Evolutionary conservation across 2,113 vertebrate species (phyloP), one percentile per base, ranked within the genome.

Genomic region (Haemorhous mexicanus): DNA sequence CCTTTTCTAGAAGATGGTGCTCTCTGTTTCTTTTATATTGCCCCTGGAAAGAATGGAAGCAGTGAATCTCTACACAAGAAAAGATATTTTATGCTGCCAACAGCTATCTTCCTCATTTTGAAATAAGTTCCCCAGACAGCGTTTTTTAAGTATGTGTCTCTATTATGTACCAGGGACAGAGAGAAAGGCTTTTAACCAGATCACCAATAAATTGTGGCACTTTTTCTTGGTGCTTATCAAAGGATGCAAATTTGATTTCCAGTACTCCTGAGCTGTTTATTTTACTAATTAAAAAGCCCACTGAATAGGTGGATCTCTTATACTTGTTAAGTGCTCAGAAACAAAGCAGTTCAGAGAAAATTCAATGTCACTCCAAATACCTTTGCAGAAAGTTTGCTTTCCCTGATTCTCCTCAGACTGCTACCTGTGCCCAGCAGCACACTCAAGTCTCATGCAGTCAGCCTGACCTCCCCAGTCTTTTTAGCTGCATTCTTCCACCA

Each of bases 391-490:
- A 50, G 18, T 46, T 68, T 67, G 8, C 7, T 91, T 82, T 24
- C 52, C 27, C 27, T 62, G 49, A 33, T 28, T 64, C 21, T 77
- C 22, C 37, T 74, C 46, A 64, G 18, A 35, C 27, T 68, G 21
- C 18, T 46, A 21, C 17, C n/a, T 59, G 6, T 17, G 30, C 0
- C 33, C 26, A 61, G 53, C 14, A 82, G 52, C 37, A 82, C 8
- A 27, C 2, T 7, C n/a, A 32, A 50, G 39, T 13, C 47, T 75
- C 24, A 17, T 1, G 2, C 0, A 0, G 3, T 61, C 72, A 58
- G 23, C 16, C 35, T 46, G 56, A 35, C 22, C 9, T 78, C 44
- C 8, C 12, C 35, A 7, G 8, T 2, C 17, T 46, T 37, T 78
- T 37, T 50, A 49, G 27, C 15, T 41, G 7, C 9, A 74, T 23